Evolutionary conservation across 1,140 invertebrate species (phyloP).

Genomic region (Harpegnathos saltator): DNA sequence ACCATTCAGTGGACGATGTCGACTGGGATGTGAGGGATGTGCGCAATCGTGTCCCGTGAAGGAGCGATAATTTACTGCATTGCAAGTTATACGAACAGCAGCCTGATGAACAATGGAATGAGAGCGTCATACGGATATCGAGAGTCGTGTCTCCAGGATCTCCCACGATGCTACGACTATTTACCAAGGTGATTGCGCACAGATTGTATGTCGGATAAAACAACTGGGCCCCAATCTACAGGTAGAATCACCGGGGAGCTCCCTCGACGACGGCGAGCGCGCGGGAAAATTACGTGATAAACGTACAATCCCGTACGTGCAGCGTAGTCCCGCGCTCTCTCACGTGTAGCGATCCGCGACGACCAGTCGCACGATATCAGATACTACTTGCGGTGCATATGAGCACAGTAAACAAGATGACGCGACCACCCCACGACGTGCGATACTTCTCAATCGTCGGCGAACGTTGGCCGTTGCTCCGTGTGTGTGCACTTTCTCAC

Average conservation of each 20-base stretch:
- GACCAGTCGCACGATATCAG: not conserved
- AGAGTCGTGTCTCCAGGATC: too few species aligned
- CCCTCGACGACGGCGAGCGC: slow-evolving; percentile 51
- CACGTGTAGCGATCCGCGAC: slow-evolving; percentile 52
- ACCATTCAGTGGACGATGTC: too few species aligned
- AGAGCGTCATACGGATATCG: too few species aligned
- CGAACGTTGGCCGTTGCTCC: not conserved
- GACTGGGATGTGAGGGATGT: too few species aligned
- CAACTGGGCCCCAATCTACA: too few species aligned
- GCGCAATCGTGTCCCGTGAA: too few species aligned
- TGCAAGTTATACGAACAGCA: too few species aligned
- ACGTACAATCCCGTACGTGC: slow-evolving; percentile 3
- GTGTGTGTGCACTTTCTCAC: slow-evolving; percentile 44
- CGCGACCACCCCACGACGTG: not conserved
- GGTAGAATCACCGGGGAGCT: slow-evolving; percentile 37
- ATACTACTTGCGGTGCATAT: not conserved
- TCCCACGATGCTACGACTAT: too few species aligned
- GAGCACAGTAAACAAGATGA: not conserved
- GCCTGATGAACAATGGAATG: too few species aligned
- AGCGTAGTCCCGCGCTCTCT: slow-evolving; percentile 43
- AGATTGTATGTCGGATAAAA: too few species aligned
- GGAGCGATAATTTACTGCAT: too few species aligned
- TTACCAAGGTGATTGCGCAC: too few species aligned
- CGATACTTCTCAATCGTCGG: not conserved
- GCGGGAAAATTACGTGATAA: slow-evolving; percentile 72